Evolutionary conservation across 2,797 vertebrate species (phyloP).

Genomic region (Calcarius lapponicus): DNA sequence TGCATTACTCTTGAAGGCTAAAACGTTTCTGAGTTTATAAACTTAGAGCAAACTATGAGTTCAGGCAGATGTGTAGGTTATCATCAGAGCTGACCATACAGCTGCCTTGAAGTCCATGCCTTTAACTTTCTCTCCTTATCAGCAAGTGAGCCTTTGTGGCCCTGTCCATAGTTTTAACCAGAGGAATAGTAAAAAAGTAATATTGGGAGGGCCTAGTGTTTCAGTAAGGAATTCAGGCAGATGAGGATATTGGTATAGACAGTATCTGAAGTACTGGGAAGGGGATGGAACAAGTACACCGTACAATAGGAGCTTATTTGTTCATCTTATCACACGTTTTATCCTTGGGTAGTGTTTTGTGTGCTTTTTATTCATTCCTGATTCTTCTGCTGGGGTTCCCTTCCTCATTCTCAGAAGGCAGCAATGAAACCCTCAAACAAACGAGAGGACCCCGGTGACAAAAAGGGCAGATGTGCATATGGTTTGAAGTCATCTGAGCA

Average conservation of each 20-base stretch:
- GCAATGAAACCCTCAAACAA: neutral
- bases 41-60: neutral
- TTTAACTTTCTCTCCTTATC: neutral
- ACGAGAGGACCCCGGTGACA: neutral
- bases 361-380: neutral
- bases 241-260: neutral
- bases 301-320: accelerated
- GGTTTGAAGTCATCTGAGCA: slow-evolving; percentile 37
- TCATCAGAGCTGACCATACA: neutral
- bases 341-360: neutral
- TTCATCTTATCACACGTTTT: neutral
- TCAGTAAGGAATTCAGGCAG: neutral
- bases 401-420: neutral
- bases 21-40: neutral
- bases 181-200: neutral
- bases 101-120: neutral
- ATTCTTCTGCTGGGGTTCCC: neutral
- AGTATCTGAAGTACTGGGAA: neutral
- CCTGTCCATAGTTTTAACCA: neutral
- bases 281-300: neutral
- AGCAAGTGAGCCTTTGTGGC: neutral
- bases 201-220: neutral
- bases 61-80: accelerated
- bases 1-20: neutral
- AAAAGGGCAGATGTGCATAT: neutral